Evolutionary conservation across 2,797 vertebrate species (phyloP).

Genomic region (Danio kyathit): DNA sequence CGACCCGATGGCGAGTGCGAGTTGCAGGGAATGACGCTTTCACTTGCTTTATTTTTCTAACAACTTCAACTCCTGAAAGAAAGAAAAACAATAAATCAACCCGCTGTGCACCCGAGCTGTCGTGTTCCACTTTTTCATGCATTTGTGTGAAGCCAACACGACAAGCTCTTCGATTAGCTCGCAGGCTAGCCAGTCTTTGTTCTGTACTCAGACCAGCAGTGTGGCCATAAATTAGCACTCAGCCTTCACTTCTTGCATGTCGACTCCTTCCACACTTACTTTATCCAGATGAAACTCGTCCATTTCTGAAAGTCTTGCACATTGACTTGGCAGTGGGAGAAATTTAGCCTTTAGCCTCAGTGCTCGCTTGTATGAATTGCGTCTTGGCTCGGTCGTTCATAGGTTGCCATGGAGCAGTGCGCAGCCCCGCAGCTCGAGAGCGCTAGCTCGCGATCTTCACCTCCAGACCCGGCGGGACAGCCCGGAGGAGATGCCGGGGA

Average conservation of each 20-base stretch:
- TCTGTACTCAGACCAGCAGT: constrained; percentile 25
- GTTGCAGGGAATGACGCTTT: background rate
- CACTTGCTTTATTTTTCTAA: constrained; percentile 8
- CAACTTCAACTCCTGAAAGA: background rate
- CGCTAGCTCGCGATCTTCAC: constrained; percentile 5
- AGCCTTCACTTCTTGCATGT: background rate
- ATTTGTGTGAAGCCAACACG: constrained; percentile 14
- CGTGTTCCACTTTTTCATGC: background rate
- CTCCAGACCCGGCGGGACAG: background rate
- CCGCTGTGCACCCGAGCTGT: background rate
- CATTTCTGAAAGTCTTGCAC: background rate
- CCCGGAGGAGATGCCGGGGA: background rate
- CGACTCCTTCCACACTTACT: background rate
- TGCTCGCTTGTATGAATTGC: constrained; percentile 37
- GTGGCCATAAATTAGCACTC: constrained; percentile 10
- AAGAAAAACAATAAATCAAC: constrained; percentile 12
- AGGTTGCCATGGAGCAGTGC: constrained; percentile 59
- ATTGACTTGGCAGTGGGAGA: background rate
- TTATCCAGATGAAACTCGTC: background rate
- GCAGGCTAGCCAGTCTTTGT: constrained; percentile 45
- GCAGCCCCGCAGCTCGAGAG: constrained; percentile 41
- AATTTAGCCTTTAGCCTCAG: background rate
- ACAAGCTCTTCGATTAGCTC: constrained; percentile 29
- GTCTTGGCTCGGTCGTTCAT: constrained; percentile 27
- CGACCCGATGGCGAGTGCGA: constrained; percentile 42